Conservation (phyloP, 2,797 vertebrate genomes). For the Oreortyx pictus region DNA sequence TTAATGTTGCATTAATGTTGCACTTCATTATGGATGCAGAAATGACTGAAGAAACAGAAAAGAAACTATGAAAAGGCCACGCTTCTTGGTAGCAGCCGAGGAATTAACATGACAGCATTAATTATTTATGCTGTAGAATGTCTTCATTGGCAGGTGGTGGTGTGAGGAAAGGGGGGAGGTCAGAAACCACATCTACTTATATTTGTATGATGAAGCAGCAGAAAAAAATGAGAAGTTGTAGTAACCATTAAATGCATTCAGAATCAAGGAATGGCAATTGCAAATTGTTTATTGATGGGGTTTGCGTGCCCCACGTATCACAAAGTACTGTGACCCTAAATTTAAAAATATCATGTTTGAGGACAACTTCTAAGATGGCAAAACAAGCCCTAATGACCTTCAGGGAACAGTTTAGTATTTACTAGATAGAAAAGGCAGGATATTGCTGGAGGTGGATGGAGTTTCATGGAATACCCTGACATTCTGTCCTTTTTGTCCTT, state of each 20-base stretch:
- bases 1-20: neutral
- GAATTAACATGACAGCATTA: conserved; percentile 57
- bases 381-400: neutral
- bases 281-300: neutral
- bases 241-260: neutral
- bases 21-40: conserved; percentile 22
- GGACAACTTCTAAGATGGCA: neutral
- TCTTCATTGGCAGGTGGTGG: conserved; percentile 51
- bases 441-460: neutral
- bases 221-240: conserved; percentile 23
- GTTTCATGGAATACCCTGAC: neutral
- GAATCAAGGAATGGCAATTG: neutral
- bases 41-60: conserved; percentile 27
- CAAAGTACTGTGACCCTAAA: neutral
- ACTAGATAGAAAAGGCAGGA: neutral
- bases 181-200: conserved; percentile 2
- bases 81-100: conserved; percentile 13
- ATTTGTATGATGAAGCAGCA: neutral
- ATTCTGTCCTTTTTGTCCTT: neutral
- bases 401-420: conserved; percentile 13
- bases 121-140: conserved; percentile 45
- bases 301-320: neutral
- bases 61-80: neutral
- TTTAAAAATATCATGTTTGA: neutral
- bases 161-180: neutral